Evolutionary conservation across 2,113 vertebrate species (phyloP).

Genomic region (Lethenteron camtschaticum): DNA sequence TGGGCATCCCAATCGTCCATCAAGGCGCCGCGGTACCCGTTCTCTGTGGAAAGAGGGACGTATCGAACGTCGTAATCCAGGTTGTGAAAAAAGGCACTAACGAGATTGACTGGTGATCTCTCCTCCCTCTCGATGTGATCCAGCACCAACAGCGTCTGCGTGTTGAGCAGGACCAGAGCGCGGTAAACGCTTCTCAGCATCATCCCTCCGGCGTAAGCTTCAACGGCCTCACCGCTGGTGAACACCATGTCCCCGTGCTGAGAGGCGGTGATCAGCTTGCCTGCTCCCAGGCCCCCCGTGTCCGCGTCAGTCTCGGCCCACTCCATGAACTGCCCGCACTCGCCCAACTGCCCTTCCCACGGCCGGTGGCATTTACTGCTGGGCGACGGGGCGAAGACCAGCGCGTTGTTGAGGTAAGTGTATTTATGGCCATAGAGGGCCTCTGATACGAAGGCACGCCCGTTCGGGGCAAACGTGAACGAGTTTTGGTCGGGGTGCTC

Average conservation of each 20-base stretch:
- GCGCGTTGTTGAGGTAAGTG: slow-evolving; percentile 74
- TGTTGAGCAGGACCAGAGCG: slow-evolving; percentile 55
- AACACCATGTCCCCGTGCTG: slow-evolving; percentile 56
- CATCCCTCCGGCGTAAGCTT: slow-evolving; percentile 64
- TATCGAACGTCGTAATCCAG: slow-evolving; percentile 96
- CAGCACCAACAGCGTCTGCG: slow-evolving; percentile 63
- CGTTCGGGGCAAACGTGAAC: slow-evolving; percentile 89
- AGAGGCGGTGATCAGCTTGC: slow-evolving; percentile 62
- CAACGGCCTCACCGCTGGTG: slow-evolving; percentile 58
- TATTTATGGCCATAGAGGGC: slow-evolving; percentile 86
- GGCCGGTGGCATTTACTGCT: slow-evolving; percentile 72
- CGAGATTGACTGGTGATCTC: slow-evolving; percentile 41
- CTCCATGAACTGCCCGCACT: slow-evolving; percentile 74
- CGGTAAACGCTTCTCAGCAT: slow-evolving; percentile 68
- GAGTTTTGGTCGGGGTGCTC: slow-evolving; percentile 97
- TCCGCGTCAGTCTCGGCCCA: slow-evolving; percentile 59
- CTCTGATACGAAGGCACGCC: slow-evolving; percentile 88
- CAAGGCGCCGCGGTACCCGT: slow-evolving; percentile 59
- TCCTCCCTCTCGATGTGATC: slow-evolving; percentile 59
- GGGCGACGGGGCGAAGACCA: slow-evolving; percentile 74
- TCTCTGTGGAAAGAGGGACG: slow-evolving; percentile 49
- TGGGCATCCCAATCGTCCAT: slow-evolving; percentile 99
- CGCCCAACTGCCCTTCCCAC: slow-evolving; percentile 94
- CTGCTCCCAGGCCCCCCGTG: slow-evolving; percentile 43
- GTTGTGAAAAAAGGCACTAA: slow-evolving; percentile 96